Percentiles rank a stretch among this genome's conserved stretches.
phyloP scores from a whole-genome alignment of 2,797 vertebrate genomes.

The Stomatorhinus walkeri region DNA sequence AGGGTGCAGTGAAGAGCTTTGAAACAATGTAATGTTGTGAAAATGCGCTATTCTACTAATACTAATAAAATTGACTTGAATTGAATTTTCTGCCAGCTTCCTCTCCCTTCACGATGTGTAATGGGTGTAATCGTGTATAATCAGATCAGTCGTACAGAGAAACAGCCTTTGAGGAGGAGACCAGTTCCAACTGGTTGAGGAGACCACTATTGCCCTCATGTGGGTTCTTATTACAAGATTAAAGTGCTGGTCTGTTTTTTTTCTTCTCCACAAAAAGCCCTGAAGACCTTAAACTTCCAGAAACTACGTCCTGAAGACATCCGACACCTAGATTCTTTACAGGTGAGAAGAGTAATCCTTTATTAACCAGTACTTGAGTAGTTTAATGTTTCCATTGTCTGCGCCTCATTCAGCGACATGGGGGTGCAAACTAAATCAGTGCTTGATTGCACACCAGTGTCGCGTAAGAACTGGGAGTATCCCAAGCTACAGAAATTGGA shows the following conservation, averaged over 20 bases:
- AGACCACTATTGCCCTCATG: not conserved
- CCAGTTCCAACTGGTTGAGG: not conserved
- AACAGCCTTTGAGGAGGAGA: not conserved
- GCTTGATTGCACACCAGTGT: not conserved
- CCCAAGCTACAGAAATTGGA: not conserved
- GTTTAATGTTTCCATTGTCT: not conserved
- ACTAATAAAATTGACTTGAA: not conserved
- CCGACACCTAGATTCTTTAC: constrained; percentile 59
- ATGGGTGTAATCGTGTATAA: not conserved
- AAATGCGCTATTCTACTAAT: not conserved
- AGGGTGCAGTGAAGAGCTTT: not conserved
- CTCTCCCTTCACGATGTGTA: not conserved
- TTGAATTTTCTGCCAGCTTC: not conserved
- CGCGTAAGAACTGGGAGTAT: not conserved
- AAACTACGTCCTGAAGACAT: constrained; percentile 60
- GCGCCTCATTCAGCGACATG: not conserved
- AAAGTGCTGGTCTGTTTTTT: not conserved
- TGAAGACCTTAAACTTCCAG: constrained; percentile 79
- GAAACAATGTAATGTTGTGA: not conserved
- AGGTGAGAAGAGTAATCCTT: constrained; percentile 56
- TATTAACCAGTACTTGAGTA: not conserved
- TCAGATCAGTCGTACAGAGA: not conserved
- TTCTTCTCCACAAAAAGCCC: constrained; percentile 50
- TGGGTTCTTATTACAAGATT: not conserved
- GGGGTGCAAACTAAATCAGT: not conserved